phyloP scores from a whole-genome alignment of 2,113 vertebrate species.

The Ramphastos sulfuratus region DNA sequence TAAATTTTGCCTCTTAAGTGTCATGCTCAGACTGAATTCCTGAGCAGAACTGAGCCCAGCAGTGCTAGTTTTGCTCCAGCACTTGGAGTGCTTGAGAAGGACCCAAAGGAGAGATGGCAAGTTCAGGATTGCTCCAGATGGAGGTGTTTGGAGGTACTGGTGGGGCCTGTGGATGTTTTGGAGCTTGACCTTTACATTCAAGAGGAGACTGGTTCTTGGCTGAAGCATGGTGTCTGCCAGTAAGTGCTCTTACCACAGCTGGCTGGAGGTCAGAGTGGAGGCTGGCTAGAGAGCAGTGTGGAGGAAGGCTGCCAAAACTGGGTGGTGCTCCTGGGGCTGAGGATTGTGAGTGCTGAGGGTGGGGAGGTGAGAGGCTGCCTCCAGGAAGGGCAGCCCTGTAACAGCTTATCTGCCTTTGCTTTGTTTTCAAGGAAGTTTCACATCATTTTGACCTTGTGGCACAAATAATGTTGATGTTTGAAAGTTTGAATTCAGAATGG shows the following conservation, averaged over 20 bases:
- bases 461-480: background rate
- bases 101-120: background rate
- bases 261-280: background rate
- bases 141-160: fast-evolving
- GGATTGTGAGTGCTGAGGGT: background rate
- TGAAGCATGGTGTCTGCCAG: background rate
- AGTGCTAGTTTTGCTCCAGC: background rate
- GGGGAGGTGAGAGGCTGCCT: background rate
- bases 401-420: background rate
- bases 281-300: background rate
- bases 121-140: fast-evolving
- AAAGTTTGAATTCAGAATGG: background rate
- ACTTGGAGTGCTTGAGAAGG: background rate
- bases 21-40: fast-evolving
- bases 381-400: background rate
- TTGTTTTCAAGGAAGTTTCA: background rate
- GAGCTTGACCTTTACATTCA: fast-evolving
- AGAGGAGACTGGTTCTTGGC: background rate
- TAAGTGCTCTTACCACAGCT: background rate
- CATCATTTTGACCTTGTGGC: background rate
- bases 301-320: background rate
- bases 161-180: background rate
- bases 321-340: background rate
- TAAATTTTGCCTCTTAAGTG: background rate
- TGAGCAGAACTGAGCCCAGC: background rate